Conservation (phyloP, 2,797 vertebrate species). For the Mormyrus proboscirostris region DNA sequence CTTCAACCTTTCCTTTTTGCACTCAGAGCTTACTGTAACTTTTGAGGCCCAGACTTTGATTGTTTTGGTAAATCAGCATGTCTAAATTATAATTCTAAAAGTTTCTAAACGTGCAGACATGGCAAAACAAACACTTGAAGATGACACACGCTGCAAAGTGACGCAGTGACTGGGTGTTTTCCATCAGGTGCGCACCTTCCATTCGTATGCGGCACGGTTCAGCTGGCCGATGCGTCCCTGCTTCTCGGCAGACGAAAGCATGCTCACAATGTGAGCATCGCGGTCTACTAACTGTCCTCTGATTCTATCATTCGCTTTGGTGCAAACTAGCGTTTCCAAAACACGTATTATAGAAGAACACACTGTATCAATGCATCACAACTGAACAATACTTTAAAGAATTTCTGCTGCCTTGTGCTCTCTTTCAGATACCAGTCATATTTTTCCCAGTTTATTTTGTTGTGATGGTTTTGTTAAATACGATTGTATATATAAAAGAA, state of each 20-base stretch:
- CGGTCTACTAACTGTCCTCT: not conserved
- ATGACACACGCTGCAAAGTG: not conserved
- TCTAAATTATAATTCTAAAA: not conserved
- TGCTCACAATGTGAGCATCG: not conserved
- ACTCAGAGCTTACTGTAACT: not conserved
- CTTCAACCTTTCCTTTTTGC: not conserved
- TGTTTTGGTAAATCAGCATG: not conserved
- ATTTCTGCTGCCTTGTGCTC: not conserved
- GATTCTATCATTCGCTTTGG: not conserved
- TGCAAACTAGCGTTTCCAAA: not conserved
- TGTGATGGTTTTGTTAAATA: not conserved
- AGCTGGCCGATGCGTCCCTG: not conserved
- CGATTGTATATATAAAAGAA: not conserved
- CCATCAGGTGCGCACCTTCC: not conserved
- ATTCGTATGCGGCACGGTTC: not conserved
- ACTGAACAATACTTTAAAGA: not conserved
- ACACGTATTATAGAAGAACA: not conserved
- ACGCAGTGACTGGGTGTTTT: not conserved
- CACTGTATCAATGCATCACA: not conserved
- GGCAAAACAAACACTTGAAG: not conserved
- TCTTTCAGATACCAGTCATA: not conserved
- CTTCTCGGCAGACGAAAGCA: not conserved
- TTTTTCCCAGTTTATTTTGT: not conserved
- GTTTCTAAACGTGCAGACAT: not conserved
- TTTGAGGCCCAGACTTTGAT: not conserved